phyloP scores from a whole-genome alignment of 2,113 vertebrate genomes.

The Ammospiza nelsoni region DNA sequence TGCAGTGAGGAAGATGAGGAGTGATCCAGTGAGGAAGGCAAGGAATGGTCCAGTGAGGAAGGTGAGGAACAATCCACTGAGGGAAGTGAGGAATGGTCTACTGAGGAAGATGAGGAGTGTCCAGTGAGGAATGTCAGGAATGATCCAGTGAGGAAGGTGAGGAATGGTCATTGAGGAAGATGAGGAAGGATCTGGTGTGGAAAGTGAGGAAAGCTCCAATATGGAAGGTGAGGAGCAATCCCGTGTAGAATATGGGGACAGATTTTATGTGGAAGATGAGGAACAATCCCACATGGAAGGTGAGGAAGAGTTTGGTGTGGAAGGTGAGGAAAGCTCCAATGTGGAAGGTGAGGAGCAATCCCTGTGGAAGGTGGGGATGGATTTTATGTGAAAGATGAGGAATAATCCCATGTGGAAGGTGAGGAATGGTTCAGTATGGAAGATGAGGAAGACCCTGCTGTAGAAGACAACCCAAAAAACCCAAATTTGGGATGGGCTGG shows the following conservation, averaged over 20 bases:
- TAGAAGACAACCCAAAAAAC: background rate
- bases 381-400: background rate
- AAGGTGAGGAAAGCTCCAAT: background rate
- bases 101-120: no score
- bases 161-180: background rate
- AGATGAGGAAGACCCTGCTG: background rate
- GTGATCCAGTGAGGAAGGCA: no score
- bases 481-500: background rate
- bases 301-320: background rate
- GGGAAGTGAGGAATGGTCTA: no score
- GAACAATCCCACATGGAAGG: rapidly evolving
- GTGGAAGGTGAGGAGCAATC: rapidly evolving
- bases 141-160: background rate
- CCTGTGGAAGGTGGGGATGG: no score
- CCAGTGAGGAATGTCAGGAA: background rate
- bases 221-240: background rate
- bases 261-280: background rate
- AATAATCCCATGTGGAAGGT: rapidly evolving
- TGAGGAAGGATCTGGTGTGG: rapidly evolving
- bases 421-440: rapidly evolving
- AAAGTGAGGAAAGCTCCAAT: no score
- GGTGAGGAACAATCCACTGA: no score
- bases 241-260: no score
- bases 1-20: background rate
- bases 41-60: no score